Base-by-base conservation (phyloP, 1,140 invertebrate species). In the Drosophila bocqueti region DNA sequence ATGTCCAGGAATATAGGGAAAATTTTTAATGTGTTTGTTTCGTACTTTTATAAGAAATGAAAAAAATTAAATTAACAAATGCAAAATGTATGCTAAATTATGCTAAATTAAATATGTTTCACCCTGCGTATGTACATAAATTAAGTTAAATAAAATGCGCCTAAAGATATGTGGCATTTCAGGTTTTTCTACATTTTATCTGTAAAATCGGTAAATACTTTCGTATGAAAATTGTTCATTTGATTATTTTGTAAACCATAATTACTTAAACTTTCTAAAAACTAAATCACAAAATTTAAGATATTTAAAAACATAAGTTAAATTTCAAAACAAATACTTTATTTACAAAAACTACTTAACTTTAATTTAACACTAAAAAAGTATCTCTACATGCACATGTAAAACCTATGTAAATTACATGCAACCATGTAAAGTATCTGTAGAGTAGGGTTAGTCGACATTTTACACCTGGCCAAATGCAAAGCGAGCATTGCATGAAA, bases 401-500 rank as follows among this genome's bases (percentile, higher is more conserved):
- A 24, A 36, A 46, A 45, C 13, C 0, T 0, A 15, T 15, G 29
- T 54, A 38, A 36, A 31, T 46, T 21, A 6, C 2, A 24, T 66
- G 45, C 15, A 38, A 38, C 9, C 54, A 16, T 16, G 54, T 46
- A 24, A 38, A 13, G 9, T 61, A 60, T 43, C 21, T 63, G 42
- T 67, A 38, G 10, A 18, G 21, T 40, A 31, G 21, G 40, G 9
- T 18, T 16, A 9, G 13, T 21, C n/a, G n/a, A 11, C 15, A 29
- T 42, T 43, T 26, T 42, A 66, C 61, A 43, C 50, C 13, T 21
- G 11, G 11, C 7, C 18, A 57, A 55, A 57, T 40, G 54, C 54
- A 57, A 55, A 55, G 18, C 52, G 26, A 24, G 24, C 24, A 24
- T 24, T 24, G 24, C 24, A 24, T 24, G 24, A 67, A 67, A 67